These are phyloP conservation scores for Oscarella lobularis DNA, from an alignment of 37 sponge, comb jelly and placozoan genomes.

Conservation along the genomic window DNA sequence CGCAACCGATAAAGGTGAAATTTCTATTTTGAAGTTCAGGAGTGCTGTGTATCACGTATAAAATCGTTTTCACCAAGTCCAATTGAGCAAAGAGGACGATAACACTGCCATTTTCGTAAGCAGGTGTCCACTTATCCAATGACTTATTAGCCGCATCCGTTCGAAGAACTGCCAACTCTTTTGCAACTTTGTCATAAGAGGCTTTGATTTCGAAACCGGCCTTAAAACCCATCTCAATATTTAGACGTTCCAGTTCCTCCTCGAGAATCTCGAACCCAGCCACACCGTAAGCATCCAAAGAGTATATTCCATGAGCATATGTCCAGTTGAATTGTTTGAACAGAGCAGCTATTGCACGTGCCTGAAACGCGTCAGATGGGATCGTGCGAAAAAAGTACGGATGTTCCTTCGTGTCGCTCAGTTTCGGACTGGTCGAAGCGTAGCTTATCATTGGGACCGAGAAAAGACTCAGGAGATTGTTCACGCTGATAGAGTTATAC, in stretches of 20 bases:
- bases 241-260: constrained; percentile 4
- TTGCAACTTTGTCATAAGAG: not conserved
- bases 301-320: constrained; percentile 30
- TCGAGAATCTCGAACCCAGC: constrained; percentile 31
- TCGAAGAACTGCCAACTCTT: not conserved
- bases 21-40: not conserved
- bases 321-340: constrained; percentile 51
- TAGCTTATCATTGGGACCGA: constrained; percentile 64
- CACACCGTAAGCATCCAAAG: constrained; percentile 41
- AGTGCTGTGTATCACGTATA: not conserved
- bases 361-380: constrained; percentile 64
- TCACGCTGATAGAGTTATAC: constrained; percentile 38
- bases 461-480: constrained; percentile 59
- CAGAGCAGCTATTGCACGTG: constrained; percentile 64
- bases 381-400: constrained; percentile 75
- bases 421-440: constrained; percentile 57
- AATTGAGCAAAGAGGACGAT: constrained; percentile 38
- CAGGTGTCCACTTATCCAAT: too few species aligned
- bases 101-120: constrained; percentile 40
- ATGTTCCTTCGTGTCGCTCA: constrained; percentile 59
- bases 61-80: constrained; percentile 13
- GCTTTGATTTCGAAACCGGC: not conserved
- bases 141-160: not conserved
- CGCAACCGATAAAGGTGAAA: constrained; percentile 73
- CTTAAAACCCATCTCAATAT: not conserved